Evolutionary conservation across 2,113 vertebrate species (phyloP), one percentile per base, ranked within the genome.

Genomic region (Dipodomys stephensi): DNA sequence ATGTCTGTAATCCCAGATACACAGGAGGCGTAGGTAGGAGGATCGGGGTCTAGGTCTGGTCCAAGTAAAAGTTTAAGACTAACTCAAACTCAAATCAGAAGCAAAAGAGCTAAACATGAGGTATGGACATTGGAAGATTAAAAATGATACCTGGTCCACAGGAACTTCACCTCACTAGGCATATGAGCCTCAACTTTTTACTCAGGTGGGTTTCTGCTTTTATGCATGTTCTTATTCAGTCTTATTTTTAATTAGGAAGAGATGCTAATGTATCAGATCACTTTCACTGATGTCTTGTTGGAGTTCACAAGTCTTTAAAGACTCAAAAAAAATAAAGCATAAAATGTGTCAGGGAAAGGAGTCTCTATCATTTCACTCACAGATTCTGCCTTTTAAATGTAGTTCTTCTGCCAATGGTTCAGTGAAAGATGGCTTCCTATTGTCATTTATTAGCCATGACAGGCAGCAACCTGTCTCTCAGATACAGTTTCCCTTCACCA

Each of bases 391-490:
- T 96, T 93, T 90, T 62, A 91, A 93, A 73, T 2, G 12, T 2
- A 69, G 93, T 57, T 93, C 74, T 79, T 71, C 69, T 85, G 80
- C 88, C 6, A 91, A 28, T 2, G 0, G 35, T 62, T 93, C 67
- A 10, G 39, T 62, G 93, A 13, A 84, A 81, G 91, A 76, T 0
- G 27, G 89, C 46, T 94, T 90, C 96, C 96, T 80, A 78, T 23
- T 67, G 11, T 39, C 93, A 2, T 2, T 80, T 84, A 94, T 72
- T 87, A 0, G 0, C 64, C 79, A 44, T 8, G 73, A 94, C 67
- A 84, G 94, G 53, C 92, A 87, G 96, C 92, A 81, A 93, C 91
- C 30, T 57, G 76, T 81, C 64, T 64, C 74, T 87, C 90, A 57
- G 76, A 96, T 39, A 65, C n/a, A 28, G 60, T 20, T 83, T 90